These are phyloP conservation scores for Perithous albicinctus DNA, from an alignment of 2,888 invertebrate species.

Conservation along the genomic window DNA sequence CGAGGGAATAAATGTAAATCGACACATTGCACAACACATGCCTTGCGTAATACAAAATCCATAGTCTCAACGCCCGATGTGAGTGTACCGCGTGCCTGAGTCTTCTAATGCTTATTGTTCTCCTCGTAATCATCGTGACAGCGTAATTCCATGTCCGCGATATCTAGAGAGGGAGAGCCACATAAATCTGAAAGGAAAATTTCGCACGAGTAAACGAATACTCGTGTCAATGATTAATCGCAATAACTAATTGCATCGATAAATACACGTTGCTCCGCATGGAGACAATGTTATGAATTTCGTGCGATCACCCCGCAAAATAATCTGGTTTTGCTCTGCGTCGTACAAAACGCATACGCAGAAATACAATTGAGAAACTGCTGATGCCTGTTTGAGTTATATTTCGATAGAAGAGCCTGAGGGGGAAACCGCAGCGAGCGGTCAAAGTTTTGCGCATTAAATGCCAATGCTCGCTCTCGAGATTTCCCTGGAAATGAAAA, in stretches of 20 bases:
- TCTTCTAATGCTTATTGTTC: conserved; percentile 61
- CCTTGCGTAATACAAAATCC: conserved; percentile 64
- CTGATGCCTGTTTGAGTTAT: not conserved
- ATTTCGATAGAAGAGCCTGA: not conserved
- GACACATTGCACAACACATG: conserved; percentile 71
- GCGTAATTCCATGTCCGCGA: conserved; percentile 36
- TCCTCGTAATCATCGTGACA: conserved; percentile 38
- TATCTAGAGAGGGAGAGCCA: conserved; percentile 16
- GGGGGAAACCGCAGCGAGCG: not conserved
- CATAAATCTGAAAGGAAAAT: conserved; percentile 8
- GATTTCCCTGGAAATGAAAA: not conserved
- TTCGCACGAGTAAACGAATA: not conserved
- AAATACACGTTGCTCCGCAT: not conserved
- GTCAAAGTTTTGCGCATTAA: not conserved
- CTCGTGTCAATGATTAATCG: conserved; percentile 21
- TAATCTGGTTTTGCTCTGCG: conserved; percentile 24
- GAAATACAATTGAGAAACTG: conserved; percentile 28
- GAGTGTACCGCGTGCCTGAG: conserved; percentile 15
- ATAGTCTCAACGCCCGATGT: not conserved
- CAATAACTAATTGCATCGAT: conserved; percentile 41
- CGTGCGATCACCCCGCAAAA: conserved; percentile 52
- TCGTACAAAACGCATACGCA: conserved; percentile 24
- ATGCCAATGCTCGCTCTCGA: not conserved
- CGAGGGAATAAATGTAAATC: conserved; percentile 58
- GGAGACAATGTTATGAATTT: conserved; percentile 51